Base-by-base conservation (phyloP, 2,113 vertebrate genomes). In the Bufo bufo region DNA sequence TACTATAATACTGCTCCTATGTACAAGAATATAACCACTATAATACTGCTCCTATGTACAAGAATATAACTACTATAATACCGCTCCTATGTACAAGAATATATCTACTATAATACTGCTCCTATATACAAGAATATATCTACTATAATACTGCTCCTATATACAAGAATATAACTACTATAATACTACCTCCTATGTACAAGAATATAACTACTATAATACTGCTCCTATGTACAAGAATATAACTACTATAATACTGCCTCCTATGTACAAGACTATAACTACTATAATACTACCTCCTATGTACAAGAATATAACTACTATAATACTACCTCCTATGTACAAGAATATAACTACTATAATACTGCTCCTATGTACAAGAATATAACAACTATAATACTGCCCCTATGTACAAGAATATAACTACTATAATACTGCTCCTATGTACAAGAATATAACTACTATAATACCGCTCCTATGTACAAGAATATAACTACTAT, bases 341-440 rank as follows among this genome's bases (percentile, higher is more conserved):
- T 59, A 13, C 58, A 59, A 2, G 6, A 59, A 13, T 59, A 59
- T 59, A 59, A 59, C 58, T 59, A 59, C 58, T 59, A 59, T 59
- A 59, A 59, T 59, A 59, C 58, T 59, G 58, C 12, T 59, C 19
- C 7, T 65, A 65, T 65, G 17, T 65, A 65, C 63, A 65, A n/a
- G 63, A 65, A n/a, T 65, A 65, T 65, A n/a, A 65, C 63, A n/a
- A 65, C 63, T 65, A 65, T 65, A 65, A 65, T 65, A 65, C 63
- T 65, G 63, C 33, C 1, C 33, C 33, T 33, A 33, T 33, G 33
- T 33, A 33, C 33, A 33, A 33, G 33, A 33, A 33, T 33, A 33
- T 33, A 33, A 33, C 33, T 33, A 33, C 33, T 33, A 33, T 33
- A n/a, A n/a, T n/a, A n/a, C n/a, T n/a, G n/a, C n/a, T n/a, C n/a